Base-by-base conservation (phyloP, 2,797 vertebrate species). In the Tenualosa thibaudeaui region DNA sequence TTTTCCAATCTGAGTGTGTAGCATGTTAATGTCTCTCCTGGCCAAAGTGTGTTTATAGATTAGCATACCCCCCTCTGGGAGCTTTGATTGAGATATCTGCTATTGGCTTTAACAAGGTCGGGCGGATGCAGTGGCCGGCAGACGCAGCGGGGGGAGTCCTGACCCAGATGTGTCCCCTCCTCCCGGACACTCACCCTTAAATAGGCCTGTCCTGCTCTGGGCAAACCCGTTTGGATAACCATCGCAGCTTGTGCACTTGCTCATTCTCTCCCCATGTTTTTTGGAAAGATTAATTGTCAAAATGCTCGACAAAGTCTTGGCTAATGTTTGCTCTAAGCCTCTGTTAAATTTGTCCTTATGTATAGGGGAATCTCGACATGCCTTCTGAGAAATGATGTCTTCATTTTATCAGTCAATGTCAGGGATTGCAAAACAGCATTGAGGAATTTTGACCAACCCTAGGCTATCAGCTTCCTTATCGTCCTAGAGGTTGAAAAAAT, bases 111-210 rank as follows among this genome's bases (percentile, higher is more conserved):
- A 86, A 81, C 8, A 58, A 49, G 60, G 71, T 46, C 19, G 46
- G 54, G 15, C 10, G 24, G 17, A 83, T 84, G 51, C 5, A 7
- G 86, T 17, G 37, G 75, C 84, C 37, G 26, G 60, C 54, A 62
- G 40, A 46, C 85, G 51, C 82, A 84, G 84, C 68, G 84, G 87
- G 71, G 71, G 81, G 22, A 82, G 22, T 82, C 82, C 84, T 88
- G 86, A 85, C 84, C 86, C 81, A 88, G 60, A 85, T 84, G 84
- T 84, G 85, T 81, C 78, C 83, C 65, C 81, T 71, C 81, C 82
- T 24, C 43, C 58, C 46, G 43, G 81, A 60, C 75, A 15, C 37
- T n/a, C 60, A 43, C 71, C 31, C 46, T n/a, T 43, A 22, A 13
- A 60, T 26, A 40, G 46, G 46, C 81, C 24, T 24, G 22, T n/a